A percentile compares a stretch with the other conserved stretches of the same genome.
Evolutionary conservation across 2,888 invertebrate genomes (phyloP).

Genomic region (Clepsis dumicolana): DNA sequence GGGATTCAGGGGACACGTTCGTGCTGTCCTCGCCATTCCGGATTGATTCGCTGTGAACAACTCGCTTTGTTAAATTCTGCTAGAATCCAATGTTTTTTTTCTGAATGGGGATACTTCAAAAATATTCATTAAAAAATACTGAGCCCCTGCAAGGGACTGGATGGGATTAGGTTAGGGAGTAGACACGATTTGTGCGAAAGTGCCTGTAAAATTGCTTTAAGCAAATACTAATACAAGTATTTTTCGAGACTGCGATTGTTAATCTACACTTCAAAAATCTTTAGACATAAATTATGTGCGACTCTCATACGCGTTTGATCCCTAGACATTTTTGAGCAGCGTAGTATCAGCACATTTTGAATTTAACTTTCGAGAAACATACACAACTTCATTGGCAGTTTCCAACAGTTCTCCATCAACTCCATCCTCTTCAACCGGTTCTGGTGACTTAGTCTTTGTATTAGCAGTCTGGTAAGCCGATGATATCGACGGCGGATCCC

Average conservation of each 20-base stretch:
- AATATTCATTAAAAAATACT: too few relatives aligned
- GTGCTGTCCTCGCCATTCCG: constrained; percentile 68
- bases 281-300: too few relatives aligned
- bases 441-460: constrained; percentile 84
- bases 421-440: constrained; percentile 63
- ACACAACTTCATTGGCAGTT: constrained; percentile 70
- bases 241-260: neutral
- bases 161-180: too few relatives aligned
- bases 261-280: too few relatives aligned
- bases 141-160: too few relatives aligned
- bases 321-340: too few relatives aligned
- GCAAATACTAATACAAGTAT: neutral
- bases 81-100: too few relatives aligned
- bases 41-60: constrained; percentile 30
- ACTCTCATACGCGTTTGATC: too few relatives aligned
- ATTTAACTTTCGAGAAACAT: constrained; percentile 47
- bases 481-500: constrained; percentile 76
- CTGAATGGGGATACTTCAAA: too few relatives aligned
- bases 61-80: neutral
- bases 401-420: constrained; percentile 71
- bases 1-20: constrained; percentile 85
- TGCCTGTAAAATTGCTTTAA: neutral
- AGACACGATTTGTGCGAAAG: too few relatives aligned
- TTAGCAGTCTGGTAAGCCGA: constrained; percentile 82
- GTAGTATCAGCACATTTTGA: too few relatives aligned